Conservation (phyloP, 1,140 invertebrate species). For the Neocloeon triangulifer region DNA sequence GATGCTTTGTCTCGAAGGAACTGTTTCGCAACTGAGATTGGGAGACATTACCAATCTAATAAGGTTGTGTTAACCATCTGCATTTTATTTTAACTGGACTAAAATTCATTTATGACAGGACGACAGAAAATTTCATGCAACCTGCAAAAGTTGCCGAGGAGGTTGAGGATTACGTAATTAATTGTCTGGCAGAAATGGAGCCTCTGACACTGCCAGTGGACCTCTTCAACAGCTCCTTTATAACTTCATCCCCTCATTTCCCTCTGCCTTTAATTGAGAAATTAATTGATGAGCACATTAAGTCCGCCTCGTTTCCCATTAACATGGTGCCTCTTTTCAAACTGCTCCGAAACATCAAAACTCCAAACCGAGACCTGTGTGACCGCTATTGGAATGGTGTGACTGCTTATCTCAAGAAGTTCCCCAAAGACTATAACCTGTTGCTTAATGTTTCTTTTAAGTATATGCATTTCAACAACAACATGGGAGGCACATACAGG, state of each 20-base stretch:
- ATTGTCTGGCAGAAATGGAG: not conserved
- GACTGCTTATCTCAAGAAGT: constrained; percentile 11
- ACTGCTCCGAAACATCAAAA: constrained; percentile 19
- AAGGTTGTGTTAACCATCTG: no score
- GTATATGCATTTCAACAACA: constrained; percentile 27
- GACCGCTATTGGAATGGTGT: constrained; percentile 19
- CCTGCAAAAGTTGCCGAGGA: no score
- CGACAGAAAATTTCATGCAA: not conserved
- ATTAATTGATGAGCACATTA: no score
- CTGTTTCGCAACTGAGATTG: no score
- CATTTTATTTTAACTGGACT: no score
- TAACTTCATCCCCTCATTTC: not conserved
- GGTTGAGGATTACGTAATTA: not conserved
- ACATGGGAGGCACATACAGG: constrained; percentile 21
- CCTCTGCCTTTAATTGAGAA: no score
- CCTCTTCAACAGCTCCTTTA: not conserved
- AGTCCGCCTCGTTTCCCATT: no score
- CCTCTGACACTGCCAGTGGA: not conserved
- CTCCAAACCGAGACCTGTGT: constrained; percentile 17
- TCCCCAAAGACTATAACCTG: constrained; percentile 11
- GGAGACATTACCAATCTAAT: no score
- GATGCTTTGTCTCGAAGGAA: no score
- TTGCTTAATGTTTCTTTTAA: constrained; percentile 18
- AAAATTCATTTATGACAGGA: not conserved
- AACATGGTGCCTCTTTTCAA: no score